Evolutionary conservation across 2,113 vertebrate genomes (phyloP), one percentile per base, ranked within the genome.

Genomic region (Scomber scombrus): DNA sequence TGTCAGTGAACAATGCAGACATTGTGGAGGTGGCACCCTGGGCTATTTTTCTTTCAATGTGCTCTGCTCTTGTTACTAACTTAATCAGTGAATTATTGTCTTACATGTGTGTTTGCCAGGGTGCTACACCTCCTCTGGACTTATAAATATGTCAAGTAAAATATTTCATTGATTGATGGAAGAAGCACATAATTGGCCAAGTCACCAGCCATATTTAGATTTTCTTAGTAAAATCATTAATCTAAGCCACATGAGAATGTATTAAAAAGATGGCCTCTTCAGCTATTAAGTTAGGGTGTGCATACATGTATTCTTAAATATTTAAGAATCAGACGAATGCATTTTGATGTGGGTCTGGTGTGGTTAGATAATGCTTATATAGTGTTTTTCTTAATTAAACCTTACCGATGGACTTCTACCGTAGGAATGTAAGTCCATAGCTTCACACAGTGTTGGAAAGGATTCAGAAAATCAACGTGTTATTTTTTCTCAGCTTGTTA

Each of bases 51-150:
- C 86, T 91, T 87, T 84, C 87, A 81, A 45, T 58, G 71, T 7
- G 46, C 84, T 68, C 76, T 74, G 75, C 81, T 85, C 84, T 78
- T 49, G 54, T 93, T 88, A 80, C 79, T 19, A 82, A 85, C 84
- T 69, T 74, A 84, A 90, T 92, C 87, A 85, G 84, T 91, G 70
- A 89, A 89, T 93, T 79, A 91, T 85, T 90, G 85, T 89, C 88
- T 78, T 75, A 75, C 80, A 71, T 75, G 16, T 29, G n/a, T 84
- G 76, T 90, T 85, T 88, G 75, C 88, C 70, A 54, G 91, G 71
- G 76, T 29, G 4, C 71, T 66, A 85, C 85, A 68, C 76, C 84
- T 83, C 80, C 81, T 71, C 68, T 70, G 83, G 80, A 80, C 84
- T 88, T 86, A 75, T 92, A 93, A 95, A 94, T 87, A 87, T 81